phyloP scores from a whole-genome alignment of 2,888 invertebrate species.

The Spisula subtruncata region DNA sequence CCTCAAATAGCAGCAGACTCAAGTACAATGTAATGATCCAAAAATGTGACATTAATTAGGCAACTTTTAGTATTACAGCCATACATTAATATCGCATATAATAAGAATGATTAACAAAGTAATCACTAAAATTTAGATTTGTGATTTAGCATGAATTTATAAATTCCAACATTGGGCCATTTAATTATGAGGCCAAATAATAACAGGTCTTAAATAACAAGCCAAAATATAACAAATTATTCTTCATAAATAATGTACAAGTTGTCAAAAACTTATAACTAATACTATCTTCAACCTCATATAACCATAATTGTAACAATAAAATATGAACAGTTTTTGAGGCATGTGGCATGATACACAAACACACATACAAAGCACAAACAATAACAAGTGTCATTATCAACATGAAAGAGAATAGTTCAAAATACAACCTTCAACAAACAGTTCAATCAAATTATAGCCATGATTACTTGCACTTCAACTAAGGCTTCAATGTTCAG shows the following conservation, averaged over 20 bases:
- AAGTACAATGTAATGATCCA: background rate
- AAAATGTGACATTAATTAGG: background rate
- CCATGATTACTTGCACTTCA: conserved; percentile 20
- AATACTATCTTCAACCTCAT: background rate
- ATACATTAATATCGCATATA: background rate
- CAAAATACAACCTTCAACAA: background rate
- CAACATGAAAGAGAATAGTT: background rate
- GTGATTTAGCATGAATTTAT: too few relatives aligned
- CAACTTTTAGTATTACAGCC: background rate
- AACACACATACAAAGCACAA: background rate
- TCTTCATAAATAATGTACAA: too few relatives aligned
- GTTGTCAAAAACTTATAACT: too few relatives aligned
- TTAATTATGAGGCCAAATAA: too few relatives aligned
- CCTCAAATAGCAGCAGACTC: background rate
- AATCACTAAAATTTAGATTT: too few relatives aligned
- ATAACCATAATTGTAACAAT: background rate
- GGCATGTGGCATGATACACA: too few relatives aligned
- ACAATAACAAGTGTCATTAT: background rate
- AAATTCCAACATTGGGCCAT: too few relatives aligned
- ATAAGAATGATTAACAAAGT: too few relatives aligned
- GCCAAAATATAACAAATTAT: too few relatives aligned
- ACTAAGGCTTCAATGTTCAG: background rate
- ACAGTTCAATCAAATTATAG: background rate
- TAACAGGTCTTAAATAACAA: too few relatives aligned
- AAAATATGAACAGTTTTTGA: background rate